Conservation (phyloP, 2,113 vertebrate species). For the Cyprinodon variegatus region DNA sequence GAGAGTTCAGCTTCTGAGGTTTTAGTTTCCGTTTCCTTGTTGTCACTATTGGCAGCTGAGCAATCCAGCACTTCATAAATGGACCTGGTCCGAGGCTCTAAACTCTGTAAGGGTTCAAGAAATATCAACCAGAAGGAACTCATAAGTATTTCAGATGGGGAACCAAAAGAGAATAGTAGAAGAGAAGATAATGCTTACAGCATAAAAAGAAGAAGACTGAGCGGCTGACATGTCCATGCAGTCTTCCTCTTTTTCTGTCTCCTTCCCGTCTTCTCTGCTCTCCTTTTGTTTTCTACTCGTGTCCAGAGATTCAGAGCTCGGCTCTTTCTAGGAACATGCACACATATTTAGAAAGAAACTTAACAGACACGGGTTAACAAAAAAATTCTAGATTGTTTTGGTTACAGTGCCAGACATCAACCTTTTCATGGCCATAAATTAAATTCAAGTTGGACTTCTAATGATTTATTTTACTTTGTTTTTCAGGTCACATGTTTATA, state of each 20-base stretch:
- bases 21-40: conserved; percentile 9
- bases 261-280: conserved; percentile 11
- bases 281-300: not conserved
- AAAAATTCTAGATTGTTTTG: not conserved
- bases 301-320: not conserved
- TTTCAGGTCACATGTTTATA: too few species aligned
- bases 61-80: conserved; percentile 75
- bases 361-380: not conserved
- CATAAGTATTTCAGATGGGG: not conserved
- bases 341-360: not conserved
- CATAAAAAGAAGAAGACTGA: conserved; percentile 61
- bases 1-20: conserved; percentile 4
- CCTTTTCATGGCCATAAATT: not conserved
- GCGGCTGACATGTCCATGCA: not conserved
- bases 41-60: conserved; percentile 19
- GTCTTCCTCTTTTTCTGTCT: not conserved
- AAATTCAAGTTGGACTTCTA: too few species aligned
- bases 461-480: too few species aligned
- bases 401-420: not conserved
- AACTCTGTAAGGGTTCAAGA: conserved; percentile 59
- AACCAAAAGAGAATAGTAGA: not conserved
- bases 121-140: not conserved
- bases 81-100: conserved; percentile 63
- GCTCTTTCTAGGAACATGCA: conserved; percentile 29
- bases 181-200: conserved; percentile 47